Base-by-base conservation (phyloP, 1,140 invertebrate species). In the Danaus plexippus region DNA sequence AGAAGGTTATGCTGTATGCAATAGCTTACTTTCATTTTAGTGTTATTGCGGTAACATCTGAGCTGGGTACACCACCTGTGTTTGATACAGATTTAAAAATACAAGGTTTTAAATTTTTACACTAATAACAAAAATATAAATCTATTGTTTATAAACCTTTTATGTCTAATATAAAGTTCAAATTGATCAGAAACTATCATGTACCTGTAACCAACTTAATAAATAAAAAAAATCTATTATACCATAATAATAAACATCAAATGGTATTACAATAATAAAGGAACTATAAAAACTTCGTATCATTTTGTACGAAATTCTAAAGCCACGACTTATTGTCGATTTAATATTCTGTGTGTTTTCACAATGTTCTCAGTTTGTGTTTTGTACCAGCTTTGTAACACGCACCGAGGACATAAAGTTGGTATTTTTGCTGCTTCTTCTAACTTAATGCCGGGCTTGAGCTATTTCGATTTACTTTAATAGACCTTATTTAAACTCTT, bases 1-100 rank as follows among this genome's bases (percentile, higher is more conserved):
- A 32, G 22, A 58, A 59, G 61, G 63, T 65, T 61, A 64, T 57
- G 47, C 54, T 51, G 46, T 59, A 58, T 66, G 66, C 72, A 70
- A 68, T 66, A 69, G 69, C 61, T 70, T 70, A 61, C 67, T 69
- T 74, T 74, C 71, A 75, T 75, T 75, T 75, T 69, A 73, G 63
- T 68, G 66, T 73, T 73, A 73, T 71, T 71, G 66, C 63, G 61
- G 63, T 32, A 59, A 71, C 68, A 65, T 55, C 61, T 57, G 64
- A 66, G 63, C 62, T 22, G 54, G 47, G 47, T 62, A 56, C 54
- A 53, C 57, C 70, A 73, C 71, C 71, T 73, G 71, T 64, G 59
- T 59, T 66, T 67, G 22, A 47, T 49, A 56, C 60, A 66, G 64
- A 65, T 56, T 44, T 40, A 15, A 9, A 60, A 52, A 66, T 43